Percentiles rank a stretch among this genome's conserved stretches.
Conservation (phyloP, 1,140 invertebrate species). For the Ephestia elutella region DNA sequence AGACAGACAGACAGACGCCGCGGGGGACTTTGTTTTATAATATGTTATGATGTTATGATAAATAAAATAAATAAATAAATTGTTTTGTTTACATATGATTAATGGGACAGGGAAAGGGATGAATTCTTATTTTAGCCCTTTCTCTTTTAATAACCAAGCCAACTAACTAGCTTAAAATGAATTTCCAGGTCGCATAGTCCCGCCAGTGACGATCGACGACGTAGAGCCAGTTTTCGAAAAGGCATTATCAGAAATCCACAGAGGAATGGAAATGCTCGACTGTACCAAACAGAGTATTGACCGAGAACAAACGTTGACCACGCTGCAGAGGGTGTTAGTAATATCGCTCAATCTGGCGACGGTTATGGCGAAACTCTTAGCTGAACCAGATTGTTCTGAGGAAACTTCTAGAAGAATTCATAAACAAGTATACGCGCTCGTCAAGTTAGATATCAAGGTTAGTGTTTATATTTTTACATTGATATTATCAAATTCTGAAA, state of each 20-base stretch:
- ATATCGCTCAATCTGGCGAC: constrained; percentile 89
- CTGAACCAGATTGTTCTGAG: constrained; percentile 71
- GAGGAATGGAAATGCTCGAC: constrained; percentile 72
- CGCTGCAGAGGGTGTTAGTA: constrained; percentile 88
- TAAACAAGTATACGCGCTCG: constrained; percentile 81
- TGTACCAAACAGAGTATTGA: constrained; percentile 74
- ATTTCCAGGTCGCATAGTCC: constrained; percentile 80
- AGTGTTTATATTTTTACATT: constrained; percentile 29
- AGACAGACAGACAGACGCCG: too few species aligned
- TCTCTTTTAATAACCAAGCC: neutral
- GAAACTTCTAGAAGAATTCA: constrained; percentile 76
- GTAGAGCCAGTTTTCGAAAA: constrained; percentile 88
- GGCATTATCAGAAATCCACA: constrained; percentile 81
- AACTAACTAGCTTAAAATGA: too few species aligned
- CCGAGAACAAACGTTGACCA: constrained; percentile 81
- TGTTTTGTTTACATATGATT: too few species aligned
- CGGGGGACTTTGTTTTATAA: too few species aligned
- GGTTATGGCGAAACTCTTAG: constrained; percentile 80
- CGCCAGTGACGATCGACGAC: constrained; percentile 85
- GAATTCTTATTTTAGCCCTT: too few species aligned
- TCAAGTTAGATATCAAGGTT: constrained; percentile 82
- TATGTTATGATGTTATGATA: too few species aligned
- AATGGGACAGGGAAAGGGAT: too few species aligned
- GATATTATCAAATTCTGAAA: too few species aligned
- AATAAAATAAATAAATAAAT: too few species aligned